Evolutionary conservation across 2,888 invertebrate genomes (phyloP).

Genomic region (Sarcophaga variegata): DNA sequence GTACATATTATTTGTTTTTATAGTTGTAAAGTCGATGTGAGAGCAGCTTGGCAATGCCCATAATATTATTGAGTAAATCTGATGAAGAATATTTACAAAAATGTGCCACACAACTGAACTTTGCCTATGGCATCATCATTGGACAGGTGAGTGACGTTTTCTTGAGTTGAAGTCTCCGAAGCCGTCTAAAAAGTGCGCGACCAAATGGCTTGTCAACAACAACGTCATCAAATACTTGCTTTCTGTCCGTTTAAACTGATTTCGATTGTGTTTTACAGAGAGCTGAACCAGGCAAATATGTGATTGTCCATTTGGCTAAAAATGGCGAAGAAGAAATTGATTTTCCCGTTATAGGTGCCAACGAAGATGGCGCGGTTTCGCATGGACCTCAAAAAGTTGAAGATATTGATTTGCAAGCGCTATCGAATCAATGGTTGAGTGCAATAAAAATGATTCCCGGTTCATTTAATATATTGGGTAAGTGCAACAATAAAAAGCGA

Average conservation of each 20-base stretch:
- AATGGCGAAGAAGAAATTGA: conserved; percentile 85
- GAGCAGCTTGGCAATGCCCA: conserved; percentile 82
- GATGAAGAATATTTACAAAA: conserved; percentile 87
- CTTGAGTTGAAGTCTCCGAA: background rate
- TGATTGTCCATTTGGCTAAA: conserved; percentile 90
- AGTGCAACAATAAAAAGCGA: conserved; percentile 18
- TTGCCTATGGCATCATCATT: conserved; percentile 89
- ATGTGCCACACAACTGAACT: conserved; percentile 85
- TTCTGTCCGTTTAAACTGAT: background rate
- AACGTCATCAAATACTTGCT: conserved; percentile 24
- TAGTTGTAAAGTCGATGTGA: conserved; percentile 44
- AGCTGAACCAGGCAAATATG: conserved; percentile 86
- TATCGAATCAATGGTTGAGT: conserved; percentile 89
- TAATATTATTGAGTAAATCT: conserved; percentile 87
- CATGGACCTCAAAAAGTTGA: conserved; percentile 70
- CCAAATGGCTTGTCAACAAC: background rate
- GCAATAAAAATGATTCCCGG: conserved; percentile 95
- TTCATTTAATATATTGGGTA: conserved; percentile 91
- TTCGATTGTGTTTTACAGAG: conserved; percentile 72
- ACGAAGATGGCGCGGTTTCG: conserved; percentile 71
- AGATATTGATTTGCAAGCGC: conserved; percentile 76
- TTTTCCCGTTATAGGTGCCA: conserved; percentile 68
- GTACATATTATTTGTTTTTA: background rate
- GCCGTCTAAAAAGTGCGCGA: background rate
- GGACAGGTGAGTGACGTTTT: conserved; percentile 86